Evolutionary conservation across 2,797 vertebrate genomes (phyloP), one percentile per base, ranked within the genome.

Genomic region (Fratercula arctica): DNA sequence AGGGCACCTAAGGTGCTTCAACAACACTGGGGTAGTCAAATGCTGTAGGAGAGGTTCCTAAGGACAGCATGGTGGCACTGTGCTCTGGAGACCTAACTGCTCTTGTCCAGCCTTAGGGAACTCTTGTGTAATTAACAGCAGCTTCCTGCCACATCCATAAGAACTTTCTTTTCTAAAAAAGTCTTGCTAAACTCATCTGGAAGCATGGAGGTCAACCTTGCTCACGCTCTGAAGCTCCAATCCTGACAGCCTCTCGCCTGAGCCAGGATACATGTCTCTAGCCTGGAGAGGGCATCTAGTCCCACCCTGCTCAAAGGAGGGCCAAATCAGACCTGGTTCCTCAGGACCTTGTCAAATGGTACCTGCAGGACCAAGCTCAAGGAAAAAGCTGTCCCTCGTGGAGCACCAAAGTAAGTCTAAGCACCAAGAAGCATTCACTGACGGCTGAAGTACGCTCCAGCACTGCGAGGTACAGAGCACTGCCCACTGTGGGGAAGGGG

Each of bases 401-500:
- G 23, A 60, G 41, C 37, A 61, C 28, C 35, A 48, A 43, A 74
- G 14, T 4, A 43, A 79, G n/a, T 53, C 25, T 21, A 53, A 41
- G 20, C 37, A 59, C 57, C 60, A 43, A 64, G 57, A 11, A 1
- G 2, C 4, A 17, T 23, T 37, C 28, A 21, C 31, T 3, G 25
- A 48, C 1, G 4, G 50, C 16, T 59, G 56, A 76, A 56, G 37
- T 3, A 20, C 0, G 2, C 51, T 70, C 69, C 3, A 5, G 1
- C 60, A 51, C 29, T 11, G 35, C 0, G 3, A 51, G 45, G 37
- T 16, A 26, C 33, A 76, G 43, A 63, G 79, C 39, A 5, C 41
- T 60, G 72, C 31, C 28, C 0, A 0, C 63, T 23, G 21, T 1
- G 1, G 48, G 16, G 11, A 73, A 64, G 13, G n/a, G 23, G 9